phyloP scores from a whole-genome alignment of 2,113 vertebrate genomes.

The Sterrhoptilus dennistouni region DNA sequence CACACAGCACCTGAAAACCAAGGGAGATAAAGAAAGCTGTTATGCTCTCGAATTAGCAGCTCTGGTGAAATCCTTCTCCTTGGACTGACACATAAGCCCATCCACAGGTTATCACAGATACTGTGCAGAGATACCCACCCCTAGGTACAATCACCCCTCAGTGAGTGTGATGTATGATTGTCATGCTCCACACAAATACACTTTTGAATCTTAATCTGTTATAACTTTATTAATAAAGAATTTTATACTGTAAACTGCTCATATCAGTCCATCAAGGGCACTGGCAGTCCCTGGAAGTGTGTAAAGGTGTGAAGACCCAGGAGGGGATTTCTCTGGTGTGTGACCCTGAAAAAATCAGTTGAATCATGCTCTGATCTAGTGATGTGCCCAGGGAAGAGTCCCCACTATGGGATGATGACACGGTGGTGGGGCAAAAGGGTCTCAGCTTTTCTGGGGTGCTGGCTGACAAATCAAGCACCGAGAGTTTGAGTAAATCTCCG shows the following conservation, averaged over 20 bases:
- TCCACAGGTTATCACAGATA: background rate
- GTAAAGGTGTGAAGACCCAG: background rate
- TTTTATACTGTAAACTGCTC: background rate
- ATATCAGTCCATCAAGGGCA: background rate
- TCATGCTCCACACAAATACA: background rate
- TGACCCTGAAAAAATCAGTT: background rate
- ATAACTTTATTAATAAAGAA: background rate
- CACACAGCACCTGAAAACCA: background rate
- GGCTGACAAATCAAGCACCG: background rate
- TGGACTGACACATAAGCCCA: no score
- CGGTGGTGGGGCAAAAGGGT: background rate
- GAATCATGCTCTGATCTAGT: background rate
- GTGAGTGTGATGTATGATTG: background rate
- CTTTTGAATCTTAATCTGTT: background rate
- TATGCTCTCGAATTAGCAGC: background rate
- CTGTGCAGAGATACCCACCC: background rate
- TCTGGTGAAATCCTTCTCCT: background rate
- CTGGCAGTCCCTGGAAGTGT: background rate
- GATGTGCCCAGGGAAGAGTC: background rate
- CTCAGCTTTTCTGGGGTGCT: background rate
- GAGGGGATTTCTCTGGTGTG: rapidly evolving
- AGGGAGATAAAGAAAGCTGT: background rate
- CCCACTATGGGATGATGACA: background rate
- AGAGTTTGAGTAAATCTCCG: background rate
- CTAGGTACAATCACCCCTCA: background rate